A percentile compares a stretch with the other conserved stretches of the same genome.
phyloP scores from a whole-genome alignment of 2,888 invertebrate genomes.

The Xestia rhomboidea region DNA sequence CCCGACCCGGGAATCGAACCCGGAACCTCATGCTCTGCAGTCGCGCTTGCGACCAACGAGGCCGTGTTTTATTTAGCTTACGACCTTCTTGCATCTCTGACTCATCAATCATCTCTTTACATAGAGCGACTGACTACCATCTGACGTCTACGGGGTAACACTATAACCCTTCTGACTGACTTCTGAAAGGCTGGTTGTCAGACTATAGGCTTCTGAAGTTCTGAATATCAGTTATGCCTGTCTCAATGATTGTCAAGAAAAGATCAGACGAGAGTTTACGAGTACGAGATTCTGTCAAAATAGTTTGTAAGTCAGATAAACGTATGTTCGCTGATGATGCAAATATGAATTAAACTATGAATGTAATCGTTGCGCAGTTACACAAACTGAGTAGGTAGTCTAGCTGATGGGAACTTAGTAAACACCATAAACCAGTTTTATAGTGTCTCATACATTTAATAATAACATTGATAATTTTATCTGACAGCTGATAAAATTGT shows the following conservation, averaged over 20 bases:
- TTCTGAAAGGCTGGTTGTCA: background rate
- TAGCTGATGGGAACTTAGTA: slow-evolving; percentile 47
- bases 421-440: slow-evolving; percentile 57
- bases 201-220: background rate
- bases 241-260: background rate
- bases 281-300: background rate
- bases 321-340: background rate
- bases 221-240: background rate
- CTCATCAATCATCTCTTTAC: background rate
- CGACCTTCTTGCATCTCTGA: background rate
- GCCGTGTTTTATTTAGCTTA: background rate
- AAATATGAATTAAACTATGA: slow-evolving; percentile 21
- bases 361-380: background rate
- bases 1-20: no score
- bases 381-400: slow-evolving; percentile 22
- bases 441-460: slow-evolving; percentile 29
- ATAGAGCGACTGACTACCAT: background rate
- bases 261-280: background rate
- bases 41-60: no score
- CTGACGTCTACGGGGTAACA: background rate
- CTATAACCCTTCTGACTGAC: background rate
- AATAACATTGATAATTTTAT: slow-evolving; percentile 65
- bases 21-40: no score
- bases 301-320: background rate
- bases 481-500: slow-evolving; percentile 70